Conservation (phyloP, 2,797 vertebrate genomes). For the Kryptopterus vitreolus region DNA sequence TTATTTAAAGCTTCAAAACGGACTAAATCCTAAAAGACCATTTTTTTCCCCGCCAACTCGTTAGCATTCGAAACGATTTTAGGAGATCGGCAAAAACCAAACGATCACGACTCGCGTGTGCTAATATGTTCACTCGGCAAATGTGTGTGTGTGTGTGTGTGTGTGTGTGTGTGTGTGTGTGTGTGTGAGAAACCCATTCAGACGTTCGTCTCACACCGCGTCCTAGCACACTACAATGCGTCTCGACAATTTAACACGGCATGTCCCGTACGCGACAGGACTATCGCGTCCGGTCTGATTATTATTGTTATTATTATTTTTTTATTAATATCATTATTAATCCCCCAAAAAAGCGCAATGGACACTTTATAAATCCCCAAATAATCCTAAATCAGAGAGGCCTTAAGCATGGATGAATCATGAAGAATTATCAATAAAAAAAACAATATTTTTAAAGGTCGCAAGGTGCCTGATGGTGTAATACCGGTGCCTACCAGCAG, state of each 20-base stretch:
- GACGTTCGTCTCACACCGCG: neutral
- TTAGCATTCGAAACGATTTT: neutral
- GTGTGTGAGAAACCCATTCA: neutral
- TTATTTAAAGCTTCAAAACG: neutral
- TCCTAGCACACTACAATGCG: neutral
- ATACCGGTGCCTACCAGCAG: constrained; percentile 32
- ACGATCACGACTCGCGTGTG: neutral
- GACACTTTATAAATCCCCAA: too few species aligned
- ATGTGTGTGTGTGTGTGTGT: too few species aligned
- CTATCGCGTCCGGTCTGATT: too few species aligned
- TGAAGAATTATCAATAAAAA: too few species aligned
- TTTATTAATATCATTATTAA: too few species aligned
- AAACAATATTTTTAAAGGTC: too few species aligned
- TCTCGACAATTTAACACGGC: neutral
- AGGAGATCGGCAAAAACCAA: neutral
- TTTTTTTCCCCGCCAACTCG: neutral
- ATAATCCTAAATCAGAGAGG: neutral
- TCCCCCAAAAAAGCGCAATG: too few species aligned
- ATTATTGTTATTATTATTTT: too few species aligned
- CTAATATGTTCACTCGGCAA: too few species aligned
- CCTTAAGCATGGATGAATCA: constrained; percentile 1
- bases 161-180: too few species aligned
- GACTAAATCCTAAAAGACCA: neutral
- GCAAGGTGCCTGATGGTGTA: constrained; percentile 9
- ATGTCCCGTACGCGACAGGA: too few species aligned